Evolutionary conservation across 2,797 vertebrate genomes (phyloP), one percentile per base, ranked within the genome.

Genomic region (Chloroceryle amazona): DNA sequence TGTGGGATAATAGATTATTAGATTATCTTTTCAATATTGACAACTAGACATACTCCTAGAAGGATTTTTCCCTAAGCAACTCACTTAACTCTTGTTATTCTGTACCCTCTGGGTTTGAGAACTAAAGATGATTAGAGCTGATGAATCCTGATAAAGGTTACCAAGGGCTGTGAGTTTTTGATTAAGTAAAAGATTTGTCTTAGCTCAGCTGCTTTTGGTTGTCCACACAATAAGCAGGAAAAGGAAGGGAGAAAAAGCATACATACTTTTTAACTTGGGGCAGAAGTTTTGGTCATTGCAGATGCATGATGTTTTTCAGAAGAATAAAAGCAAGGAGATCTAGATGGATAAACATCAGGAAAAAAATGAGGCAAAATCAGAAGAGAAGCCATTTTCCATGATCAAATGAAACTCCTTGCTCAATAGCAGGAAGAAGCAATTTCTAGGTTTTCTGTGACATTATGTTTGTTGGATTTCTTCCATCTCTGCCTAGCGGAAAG

Each of bases 11-110:
- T 95, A 96, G 97, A 97, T 97, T 97, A 96, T 97, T 98, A 97
- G 96, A 98, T 98, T 98, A 98, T 97, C 97, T 97, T 97, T 97
- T 96, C 94, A 98, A 95, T 97, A 98, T 97, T 98, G 97, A 97
- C 96, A 97, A 96, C 96, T 93, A 97, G 94, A 92, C 95, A 81
- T 92, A 75, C 67, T 96, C 66, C 79, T 91, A 75, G 96, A 97
- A 97, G 91, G 84, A 93, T 66, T 98, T 97, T 96, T 94, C 88
- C 87, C 85, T 93, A 72, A 94, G 91, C 86, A 93, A 87, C 86
- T 96, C 89, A 92, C 89, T 96, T 96, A 94, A 92, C 84, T 97
- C 94, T 95, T 97, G 93, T 97, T 96, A 95, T 89, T 46, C 76
- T 91, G 31, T 86, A 94, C 95, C 97, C 96, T 95, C 73, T 75